Evolutionary conservation across 2,797 vertebrate genomes (phyloP).

Genomic region (Enteromius treurensis): DNA sequence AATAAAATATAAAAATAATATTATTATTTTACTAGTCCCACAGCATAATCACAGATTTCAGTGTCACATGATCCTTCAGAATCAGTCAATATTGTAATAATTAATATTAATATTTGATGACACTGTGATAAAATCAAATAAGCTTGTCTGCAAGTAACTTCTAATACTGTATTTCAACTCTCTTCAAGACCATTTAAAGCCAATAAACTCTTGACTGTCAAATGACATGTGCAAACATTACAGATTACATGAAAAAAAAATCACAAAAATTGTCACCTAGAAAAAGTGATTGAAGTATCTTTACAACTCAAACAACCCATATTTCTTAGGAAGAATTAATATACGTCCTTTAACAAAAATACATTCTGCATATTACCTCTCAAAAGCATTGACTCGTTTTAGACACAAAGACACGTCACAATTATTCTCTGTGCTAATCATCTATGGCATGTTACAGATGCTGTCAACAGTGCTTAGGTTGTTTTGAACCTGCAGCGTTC

Average conservation of each 20-base stretch:
- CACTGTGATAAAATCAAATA: neutral
- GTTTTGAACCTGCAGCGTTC: slow-evolving; percentile 36
- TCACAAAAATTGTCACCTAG: neutral
- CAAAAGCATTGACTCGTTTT: neutral
- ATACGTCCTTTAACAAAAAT: neutral
- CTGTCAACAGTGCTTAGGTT: slow-evolving; percentile 35
- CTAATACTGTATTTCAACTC: neutral
- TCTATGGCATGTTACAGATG: slow-evolving; percentile 34
- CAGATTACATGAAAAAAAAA: neutral
- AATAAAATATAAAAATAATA: no score
- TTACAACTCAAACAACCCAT: neutral
- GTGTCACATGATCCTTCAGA: neutral
- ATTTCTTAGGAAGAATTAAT: neutral
- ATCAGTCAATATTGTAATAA: neutral
- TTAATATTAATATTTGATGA: neutral
- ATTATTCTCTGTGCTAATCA: slow-evolving; percentile 20
- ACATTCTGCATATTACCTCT: neutral
- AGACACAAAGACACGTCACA: neutral
- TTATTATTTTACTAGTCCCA: neutral
- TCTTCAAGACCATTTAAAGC: neutral
- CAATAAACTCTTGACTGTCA: neutral
- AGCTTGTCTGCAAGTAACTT: neutral
- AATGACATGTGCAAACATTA: neutral
- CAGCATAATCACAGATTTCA: neutral
- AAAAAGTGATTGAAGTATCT: neutral